Percentiles rank a stretch among this genome's conserved stretches.
Conservation (phyloP, 2,113 vertebrate genomes). For the Crotalus tigris region DNA sequence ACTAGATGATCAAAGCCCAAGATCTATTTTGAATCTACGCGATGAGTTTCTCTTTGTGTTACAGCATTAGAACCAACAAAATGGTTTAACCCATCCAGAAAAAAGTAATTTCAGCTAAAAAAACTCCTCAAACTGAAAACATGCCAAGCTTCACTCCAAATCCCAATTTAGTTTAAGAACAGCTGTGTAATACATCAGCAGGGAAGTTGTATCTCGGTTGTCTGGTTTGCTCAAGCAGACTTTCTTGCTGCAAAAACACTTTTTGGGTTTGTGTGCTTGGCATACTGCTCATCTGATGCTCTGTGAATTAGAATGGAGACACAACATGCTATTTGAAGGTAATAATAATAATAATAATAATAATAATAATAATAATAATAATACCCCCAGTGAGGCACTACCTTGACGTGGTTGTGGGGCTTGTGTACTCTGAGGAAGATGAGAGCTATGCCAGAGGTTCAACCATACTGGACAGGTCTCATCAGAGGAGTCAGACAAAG, state of each 20-base stretch:
- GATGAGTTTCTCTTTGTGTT: conserved; percentile 15
- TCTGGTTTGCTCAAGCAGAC: background rate
- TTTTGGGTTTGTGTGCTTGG: background rate
- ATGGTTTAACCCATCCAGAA: conserved; percentile 5
- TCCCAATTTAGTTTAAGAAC: conserved; percentile 11
- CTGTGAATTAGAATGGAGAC: background rate
- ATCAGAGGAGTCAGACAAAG: too few relatives aligned
- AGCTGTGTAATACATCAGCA: background rate
- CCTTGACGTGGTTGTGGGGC: too few relatives aligned
- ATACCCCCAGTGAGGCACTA: too few relatives aligned
- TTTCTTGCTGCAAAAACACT: background rate
- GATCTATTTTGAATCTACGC: conserved; percentile 4
- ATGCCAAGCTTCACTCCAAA: background rate
- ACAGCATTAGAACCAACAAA: conserved; percentile 17
- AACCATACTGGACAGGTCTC: too few relatives aligned
- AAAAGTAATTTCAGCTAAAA: background rate
- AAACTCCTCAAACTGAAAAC: conserved; percentile 1
- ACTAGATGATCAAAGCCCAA: background rate
- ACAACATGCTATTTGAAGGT: background rate
- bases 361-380: too few relatives aligned
- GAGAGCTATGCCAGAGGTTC: too few relatives aligned
- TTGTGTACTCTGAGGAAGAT: too few relatives aligned
- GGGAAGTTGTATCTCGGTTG: background rate
- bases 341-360: too few relatives aligned
- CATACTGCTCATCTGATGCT: background rate